phyloP scores from a whole-genome alignment of 1,140 invertebrate genomes.

The Onthophagus taurus region DNA sequence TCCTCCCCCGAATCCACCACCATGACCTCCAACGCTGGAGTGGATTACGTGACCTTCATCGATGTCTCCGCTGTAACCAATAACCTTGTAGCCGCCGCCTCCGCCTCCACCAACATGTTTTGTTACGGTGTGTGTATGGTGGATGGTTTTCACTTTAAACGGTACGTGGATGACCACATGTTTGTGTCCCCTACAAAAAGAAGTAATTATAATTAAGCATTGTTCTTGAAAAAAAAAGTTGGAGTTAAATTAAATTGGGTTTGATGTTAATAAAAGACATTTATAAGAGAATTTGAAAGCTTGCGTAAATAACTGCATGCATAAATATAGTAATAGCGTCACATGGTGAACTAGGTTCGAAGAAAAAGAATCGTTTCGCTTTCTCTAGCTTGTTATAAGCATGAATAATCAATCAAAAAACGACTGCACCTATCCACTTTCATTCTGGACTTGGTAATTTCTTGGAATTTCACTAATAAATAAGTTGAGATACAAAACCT shows the following conservation, averaged over 20 bases:
- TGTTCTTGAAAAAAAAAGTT: not conserved
- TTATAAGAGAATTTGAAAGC: not conserved
- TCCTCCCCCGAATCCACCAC: constrained; percentile 19
- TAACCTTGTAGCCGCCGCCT: constrained; percentile 40
- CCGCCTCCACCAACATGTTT: constrained; percentile 40
- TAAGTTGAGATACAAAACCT: too few relatives aligned
- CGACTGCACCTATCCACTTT: too few relatives aligned
- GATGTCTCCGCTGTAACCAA: constrained; percentile 36
- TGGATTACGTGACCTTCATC: constrained; percentile 27
- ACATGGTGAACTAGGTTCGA: too few relatives aligned
- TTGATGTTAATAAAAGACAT: not conserved
- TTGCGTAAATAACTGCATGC: too few relatives aligned
- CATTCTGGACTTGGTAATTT: too few relatives aligned
- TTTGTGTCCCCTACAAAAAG: constrained; percentile 40
- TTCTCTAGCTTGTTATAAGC: too few relatives aligned
- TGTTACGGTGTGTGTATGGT: constrained; percentile 50
- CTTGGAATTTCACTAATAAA: too few relatives aligned
- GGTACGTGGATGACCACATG: constrained; percentile 52
- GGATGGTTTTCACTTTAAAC: constrained; percentile 47
- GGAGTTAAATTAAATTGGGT: not conserved
- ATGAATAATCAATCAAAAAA: too few relatives aligned
- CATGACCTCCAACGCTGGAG: constrained; percentile 20
- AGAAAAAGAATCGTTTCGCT: too few relatives aligned
- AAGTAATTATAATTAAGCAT: not conserved
- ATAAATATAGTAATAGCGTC: too few relatives aligned